These are phyloP conservation scores for Lutraria rhynchaena DNA, from an alignment of 1,140 invertebrate genomes.

Conservation along the genomic window DNA sequence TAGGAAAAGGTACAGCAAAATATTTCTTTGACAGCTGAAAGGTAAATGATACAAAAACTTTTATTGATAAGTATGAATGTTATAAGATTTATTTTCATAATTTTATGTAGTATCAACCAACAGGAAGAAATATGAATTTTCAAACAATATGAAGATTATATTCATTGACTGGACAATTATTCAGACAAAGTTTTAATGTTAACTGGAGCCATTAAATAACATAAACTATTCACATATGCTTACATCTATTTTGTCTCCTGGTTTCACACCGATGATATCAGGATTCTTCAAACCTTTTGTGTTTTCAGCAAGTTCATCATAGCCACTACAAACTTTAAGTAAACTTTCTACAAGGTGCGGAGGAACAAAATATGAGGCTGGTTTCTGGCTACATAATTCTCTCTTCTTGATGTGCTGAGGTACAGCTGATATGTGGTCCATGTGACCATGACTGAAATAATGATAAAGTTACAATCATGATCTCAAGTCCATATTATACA, in stretches of 20 bases:
- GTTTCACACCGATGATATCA: constrained; percentile 55
- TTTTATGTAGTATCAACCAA: too few relatives aligned
- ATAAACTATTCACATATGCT: too few relatives aligned
- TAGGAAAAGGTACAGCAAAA: constrained; percentile 69
- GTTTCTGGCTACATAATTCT: constrained; percentile 58
- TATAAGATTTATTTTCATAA: too few relatives aligned
- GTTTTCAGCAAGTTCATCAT: constrained; percentile 61
- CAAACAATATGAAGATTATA: too few relatives aligned
- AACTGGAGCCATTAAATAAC: too few relatives aligned
- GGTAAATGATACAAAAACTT: not conserved
- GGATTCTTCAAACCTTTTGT: constrained; percentile 52
- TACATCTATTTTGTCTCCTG: constrained; percentile 64
- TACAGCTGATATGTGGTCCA: constrained; percentile 74
- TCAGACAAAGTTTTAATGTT: too few relatives aligned
- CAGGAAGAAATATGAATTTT: too few relatives aligned
- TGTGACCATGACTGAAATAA: constrained; percentile 74
- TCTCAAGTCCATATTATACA: too few relatives aligned
- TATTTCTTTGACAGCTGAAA: constrained; percentile 67
- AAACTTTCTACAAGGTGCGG: constrained; percentile 65
- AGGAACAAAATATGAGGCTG: constrained; percentile 70
- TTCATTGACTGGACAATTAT: too few relatives aligned
- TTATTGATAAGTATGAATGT: too few relatives aligned
- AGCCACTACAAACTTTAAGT: constrained; percentile 43
- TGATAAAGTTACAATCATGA: too few relatives aligned
- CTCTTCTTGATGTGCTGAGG: constrained; percentile 72